Conservation (phyloP, 92 coral and sea anemone genomes). For the Nematostella vectensis region DNA sequence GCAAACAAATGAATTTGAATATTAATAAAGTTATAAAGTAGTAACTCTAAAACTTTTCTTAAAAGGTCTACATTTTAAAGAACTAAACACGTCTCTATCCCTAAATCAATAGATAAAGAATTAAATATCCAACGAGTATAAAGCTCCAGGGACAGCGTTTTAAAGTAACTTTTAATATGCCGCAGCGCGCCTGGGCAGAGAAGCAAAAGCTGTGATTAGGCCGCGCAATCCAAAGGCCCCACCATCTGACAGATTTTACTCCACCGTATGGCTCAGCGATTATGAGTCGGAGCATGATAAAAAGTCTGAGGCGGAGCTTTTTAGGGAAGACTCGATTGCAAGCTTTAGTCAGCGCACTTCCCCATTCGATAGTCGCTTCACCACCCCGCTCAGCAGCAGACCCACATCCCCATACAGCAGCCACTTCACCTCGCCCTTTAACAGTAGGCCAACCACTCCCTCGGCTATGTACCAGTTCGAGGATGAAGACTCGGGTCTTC, state of each 20-base stretch:
- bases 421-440: constrained; percentile 68
- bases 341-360: constrained; percentile 67
- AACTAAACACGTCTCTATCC: too few species aligned
- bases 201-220: constrained; percentile 82
- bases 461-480: constrained; percentile 63
- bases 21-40: too few species aligned
- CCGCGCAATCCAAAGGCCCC: constrained; percentile 68
- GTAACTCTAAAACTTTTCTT: too few species aligned
- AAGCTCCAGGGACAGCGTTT: too few species aligned
- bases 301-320: constrained; percentile 66
- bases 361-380: constrained; percentile 73
- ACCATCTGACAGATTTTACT: constrained; percentile 92
- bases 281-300: constrained; percentile 90
- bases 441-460: constrained; percentile 83
- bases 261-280: constrained; percentile 99
- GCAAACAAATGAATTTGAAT: too few species aligned
- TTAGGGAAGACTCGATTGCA: constrained; percentile 35
- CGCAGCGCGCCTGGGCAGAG: constrained; percentile 47
- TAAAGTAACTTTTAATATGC: too few species aligned
- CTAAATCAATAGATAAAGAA: too few species aligned
- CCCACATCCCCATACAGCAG: constrained; percentile 85
- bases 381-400: constrained; percentile 84
- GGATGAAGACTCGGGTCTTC: constrained; percentile 83
- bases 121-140: too few species aligned
- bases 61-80: too few species aligned